A percentile compares a stretch with the other conserved stretches of the same genome.
Evolutionary conservation across 2,888 invertebrate species (phyloP).

Genomic region (Ypsolopha scabrella): DNA sequence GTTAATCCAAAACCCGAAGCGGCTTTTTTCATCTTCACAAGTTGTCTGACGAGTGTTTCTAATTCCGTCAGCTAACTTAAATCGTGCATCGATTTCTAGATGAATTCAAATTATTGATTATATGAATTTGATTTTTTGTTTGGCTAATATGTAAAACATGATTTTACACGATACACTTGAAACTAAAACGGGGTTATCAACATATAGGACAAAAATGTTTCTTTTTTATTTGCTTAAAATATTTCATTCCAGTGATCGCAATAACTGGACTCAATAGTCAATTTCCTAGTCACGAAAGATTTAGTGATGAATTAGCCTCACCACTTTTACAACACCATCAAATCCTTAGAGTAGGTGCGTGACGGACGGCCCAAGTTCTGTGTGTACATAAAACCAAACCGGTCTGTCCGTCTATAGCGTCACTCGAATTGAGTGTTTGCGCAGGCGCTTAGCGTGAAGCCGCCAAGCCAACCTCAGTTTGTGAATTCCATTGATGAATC

Average conservation of each 20-base stretch:
- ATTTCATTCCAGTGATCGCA: too few species aligned
- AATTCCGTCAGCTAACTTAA: slow-evolving; percentile 34
- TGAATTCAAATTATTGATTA: neutral
- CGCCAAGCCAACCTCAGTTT: slow-evolving; percentile 18
- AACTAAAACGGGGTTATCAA: too few species aligned
- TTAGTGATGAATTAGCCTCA: too few species aligned
- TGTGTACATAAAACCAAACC: slow-evolving; percentile 39
- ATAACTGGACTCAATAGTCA: too few species aligned
- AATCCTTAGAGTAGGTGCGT: slow-evolving; percentile 5
- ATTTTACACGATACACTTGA: too few species aligned
- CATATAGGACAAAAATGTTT: too few species aligned
- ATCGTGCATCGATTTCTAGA: neutral
- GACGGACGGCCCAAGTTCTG: slow-evolving; percentile 21
- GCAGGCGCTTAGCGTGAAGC: slow-evolving; percentile 27
- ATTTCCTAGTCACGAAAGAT: too few species aligned
- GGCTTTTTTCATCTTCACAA: slow-evolving; percentile 49
- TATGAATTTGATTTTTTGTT: neutral
- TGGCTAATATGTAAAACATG: too few species aligned
- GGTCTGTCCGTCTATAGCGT: slow-evolving; percentile 31
- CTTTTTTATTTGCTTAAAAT: too few species aligned
- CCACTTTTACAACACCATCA: neutral
- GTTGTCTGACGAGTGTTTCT: slow-evolving; percentile 45
- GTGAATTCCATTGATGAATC: slow-evolving; percentile 36
- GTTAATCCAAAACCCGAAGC: slow-evolving; percentile 55
- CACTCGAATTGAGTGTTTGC: slow-evolving; percentile 34